Conservation (phyloP, 2,797 vertebrate genomes). For the Typhlichthys eigenmanni region DNA sequence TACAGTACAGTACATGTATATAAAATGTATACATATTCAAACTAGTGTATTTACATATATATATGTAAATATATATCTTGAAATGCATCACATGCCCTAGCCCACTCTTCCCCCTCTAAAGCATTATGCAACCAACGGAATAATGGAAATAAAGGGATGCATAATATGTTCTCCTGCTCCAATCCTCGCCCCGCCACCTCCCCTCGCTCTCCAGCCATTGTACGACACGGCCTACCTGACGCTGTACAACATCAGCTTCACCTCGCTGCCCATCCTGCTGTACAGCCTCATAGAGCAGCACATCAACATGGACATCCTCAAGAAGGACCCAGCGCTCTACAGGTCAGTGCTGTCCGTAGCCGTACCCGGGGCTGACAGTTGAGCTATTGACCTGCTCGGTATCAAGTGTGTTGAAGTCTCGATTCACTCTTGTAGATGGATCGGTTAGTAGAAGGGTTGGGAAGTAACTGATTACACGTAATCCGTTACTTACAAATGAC, state of each 20-base stretch:
- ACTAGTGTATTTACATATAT: background rate
- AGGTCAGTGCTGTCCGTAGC: constrained; percentile 71
- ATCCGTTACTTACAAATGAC: too few species aligned
- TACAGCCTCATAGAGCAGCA: constrained; percentile 97
- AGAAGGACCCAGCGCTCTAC: constrained; percentile 90
- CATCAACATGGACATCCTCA: constrained; percentile 88
- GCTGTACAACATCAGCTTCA: constrained; percentile 99
- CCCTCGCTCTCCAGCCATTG: constrained; percentile 80
- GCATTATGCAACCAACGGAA: too few species aligned
- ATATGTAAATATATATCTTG: too few species aligned
- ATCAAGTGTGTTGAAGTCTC: too few species aligned
- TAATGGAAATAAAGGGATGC: background rate
- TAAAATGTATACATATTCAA: background rate
- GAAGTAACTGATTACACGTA: too few species aligned
- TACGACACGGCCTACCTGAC: constrained; percentile 97
- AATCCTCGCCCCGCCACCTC: background rate
- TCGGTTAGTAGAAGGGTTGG: too few species aligned
- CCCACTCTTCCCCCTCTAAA: background rate
- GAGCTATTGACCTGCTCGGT: too few species aligned
- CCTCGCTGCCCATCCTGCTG: constrained; percentile 94
- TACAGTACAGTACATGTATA: background rate
- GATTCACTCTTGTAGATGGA: too few species aligned
- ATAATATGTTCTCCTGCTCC: too few species aligned
- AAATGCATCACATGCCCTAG: background rate
- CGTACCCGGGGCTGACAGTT: background rate